Percentiles rank a stretch among this genome's conserved stretches.
phyloP scores from a whole-genome alignment of 2,113 vertebrate genomes.

The Indicator maculatus region DNA sequence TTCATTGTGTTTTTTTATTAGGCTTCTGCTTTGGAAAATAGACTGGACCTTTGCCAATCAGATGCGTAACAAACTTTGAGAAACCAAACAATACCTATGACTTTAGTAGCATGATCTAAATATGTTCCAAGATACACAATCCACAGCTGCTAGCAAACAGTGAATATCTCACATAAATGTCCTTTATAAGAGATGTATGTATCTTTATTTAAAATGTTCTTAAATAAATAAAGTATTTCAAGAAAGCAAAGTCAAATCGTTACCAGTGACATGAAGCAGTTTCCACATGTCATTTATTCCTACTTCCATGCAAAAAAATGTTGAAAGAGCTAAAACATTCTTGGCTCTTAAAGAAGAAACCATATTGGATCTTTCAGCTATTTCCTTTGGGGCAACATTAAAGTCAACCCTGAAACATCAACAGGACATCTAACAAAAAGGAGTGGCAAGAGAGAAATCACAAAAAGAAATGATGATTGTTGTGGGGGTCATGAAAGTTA shows the following conservation, averaged over 20 bases:
- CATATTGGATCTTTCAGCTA: conserved; percentile 51
- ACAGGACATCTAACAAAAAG: conserved; percentile 8
- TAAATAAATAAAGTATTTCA: conserved; percentile 41
- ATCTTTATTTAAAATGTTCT: conserved; percentile 46
- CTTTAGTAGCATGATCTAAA: neutral
- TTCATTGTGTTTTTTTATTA: neutral
- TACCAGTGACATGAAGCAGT: conserved; percentile 65
- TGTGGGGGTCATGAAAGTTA: conserved; percentile 12
- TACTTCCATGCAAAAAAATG: conserved; percentile 30
- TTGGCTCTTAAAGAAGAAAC: conserved; percentile 48
- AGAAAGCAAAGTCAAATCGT: conserved; percentile 35
- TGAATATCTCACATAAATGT: conserved; percentile 25
- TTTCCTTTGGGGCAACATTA: conserved; percentile 44
- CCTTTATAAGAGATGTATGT: neutral
- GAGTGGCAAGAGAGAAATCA: neutral
- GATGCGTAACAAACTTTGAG: neutral
- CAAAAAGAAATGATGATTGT: neutral
- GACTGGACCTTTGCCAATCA: conserved; percentile 29
- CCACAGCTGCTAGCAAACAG: conserved; percentile 33
- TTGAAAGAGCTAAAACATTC: conserved; percentile 29
- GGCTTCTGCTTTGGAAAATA: conserved; percentile 25
- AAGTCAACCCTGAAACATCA: conserved; percentile 48
- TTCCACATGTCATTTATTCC: conserved; percentile 47
- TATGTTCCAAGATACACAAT: conserved; percentile 5
- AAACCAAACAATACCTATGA: neutral